Evolutionary conservation across 2,797 vertebrate genomes (phyloP).

Genomic region (Takifugu ocellatus): DNA sequence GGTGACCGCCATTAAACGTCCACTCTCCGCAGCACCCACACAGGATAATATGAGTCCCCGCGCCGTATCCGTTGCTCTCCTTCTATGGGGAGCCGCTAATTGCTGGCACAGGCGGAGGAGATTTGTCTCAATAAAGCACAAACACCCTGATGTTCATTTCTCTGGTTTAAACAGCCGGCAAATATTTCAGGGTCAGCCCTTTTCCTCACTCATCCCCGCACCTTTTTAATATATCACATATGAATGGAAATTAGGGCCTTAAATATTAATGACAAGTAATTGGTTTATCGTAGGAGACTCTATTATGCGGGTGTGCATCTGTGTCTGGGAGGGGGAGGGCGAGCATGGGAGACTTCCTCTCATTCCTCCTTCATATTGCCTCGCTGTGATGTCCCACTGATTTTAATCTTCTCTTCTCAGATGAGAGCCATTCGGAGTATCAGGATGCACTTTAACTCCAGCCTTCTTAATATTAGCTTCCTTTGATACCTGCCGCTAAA

Average conservation of each 20-base stretch:
- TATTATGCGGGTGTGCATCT: constrained; percentile 63
- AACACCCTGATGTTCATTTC: constrained; percentile 67
- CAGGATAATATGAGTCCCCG: constrained; percentile 54
- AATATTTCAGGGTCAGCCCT: constrained; percentile 69
- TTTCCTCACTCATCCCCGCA: constrained; percentile 63
- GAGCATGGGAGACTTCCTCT: constrained; percentile 50
- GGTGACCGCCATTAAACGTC: constrained; percentile 10
- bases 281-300: constrained; percentile 77
- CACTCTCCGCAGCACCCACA: constrained; percentile 48
- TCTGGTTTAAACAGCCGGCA: constrained; percentile 59
- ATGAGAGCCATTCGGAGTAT: constrained; percentile 77
- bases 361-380: constrained; percentile 69
- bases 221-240: constrained; percentile 76
- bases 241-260: constrained; percentile 76
- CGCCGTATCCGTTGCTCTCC: constrained; percentile 31
- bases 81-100: constrained; percentile 67
- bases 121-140: constrained; percentile 79
- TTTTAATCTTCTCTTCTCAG: constrained; percentile 82
- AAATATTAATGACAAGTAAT: constrained; percentile 83
- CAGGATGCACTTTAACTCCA: constrained; percentile 73
- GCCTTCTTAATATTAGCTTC: constrained; percentile 72
- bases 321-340: constrained; percentile 45
- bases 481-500: constrained; percentile 69
- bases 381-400: constrained; percentile 80
- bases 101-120: constrained; percentile 61